Conservation (phyloP, 2,113 vertebrate genomes). For the Cranoglanis bouderius region DNA sequence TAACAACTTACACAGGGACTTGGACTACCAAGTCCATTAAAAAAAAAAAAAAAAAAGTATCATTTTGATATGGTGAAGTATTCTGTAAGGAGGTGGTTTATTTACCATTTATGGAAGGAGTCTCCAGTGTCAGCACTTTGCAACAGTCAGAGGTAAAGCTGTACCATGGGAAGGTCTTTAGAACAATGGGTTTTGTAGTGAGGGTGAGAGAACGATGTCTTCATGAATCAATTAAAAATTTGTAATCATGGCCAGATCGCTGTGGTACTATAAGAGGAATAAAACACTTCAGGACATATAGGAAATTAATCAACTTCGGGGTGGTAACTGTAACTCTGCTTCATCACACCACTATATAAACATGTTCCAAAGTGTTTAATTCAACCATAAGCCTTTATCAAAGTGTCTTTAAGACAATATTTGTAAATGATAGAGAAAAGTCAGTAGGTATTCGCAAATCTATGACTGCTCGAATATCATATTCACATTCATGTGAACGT, state of each 20-base stretch:
- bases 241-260: too few species aligned
- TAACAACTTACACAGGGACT: not conserved
- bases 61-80: too few species aligned
- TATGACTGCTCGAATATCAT: not conserved
- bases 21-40: not conserved
- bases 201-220: not conserved
- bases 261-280: not conserved
- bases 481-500: not conserved
- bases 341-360: not conserved
- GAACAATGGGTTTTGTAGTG: not conserved
- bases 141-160: not conserved
- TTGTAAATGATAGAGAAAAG: not conserved
- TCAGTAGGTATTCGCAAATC: not conserved
- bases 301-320: not conserved
- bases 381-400: not conserved
- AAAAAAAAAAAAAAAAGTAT: too few species aligned
- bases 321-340: not conserved
- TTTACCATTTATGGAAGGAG: not conserved
- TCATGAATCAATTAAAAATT: not conserved
- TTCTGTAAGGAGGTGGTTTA: not conserved
- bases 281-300: not conserved
- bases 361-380: not conserved
- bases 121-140: not conserved
- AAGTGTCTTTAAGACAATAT: not conserved
- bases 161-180: not conserved